These are phyloP conservation scores for Delichon dasypus DNA, from an alignment of 2,797 vertebrate species.

Conservation along the genomic window DNA sequence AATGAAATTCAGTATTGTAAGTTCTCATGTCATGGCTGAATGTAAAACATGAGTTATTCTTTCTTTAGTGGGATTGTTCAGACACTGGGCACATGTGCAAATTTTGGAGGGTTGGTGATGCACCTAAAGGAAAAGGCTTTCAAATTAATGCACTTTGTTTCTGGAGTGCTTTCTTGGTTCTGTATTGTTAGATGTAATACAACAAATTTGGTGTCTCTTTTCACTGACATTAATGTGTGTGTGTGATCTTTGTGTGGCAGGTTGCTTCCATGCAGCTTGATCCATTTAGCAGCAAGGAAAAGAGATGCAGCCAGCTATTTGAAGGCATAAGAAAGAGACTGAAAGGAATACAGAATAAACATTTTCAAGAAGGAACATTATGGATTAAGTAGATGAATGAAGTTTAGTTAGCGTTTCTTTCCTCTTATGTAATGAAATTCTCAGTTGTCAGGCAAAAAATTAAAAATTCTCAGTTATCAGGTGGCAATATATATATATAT, in stretches of 20 bases:
- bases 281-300: neutral
- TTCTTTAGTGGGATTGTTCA: neutral
- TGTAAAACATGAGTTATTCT: neutral
- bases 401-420: neutral
- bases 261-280: neutral
- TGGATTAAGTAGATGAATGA: neutral
- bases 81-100: neutral
- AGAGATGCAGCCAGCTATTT: neutral
- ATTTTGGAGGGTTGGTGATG: neutral
- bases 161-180: neutral
- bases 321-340: neutral
- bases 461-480: neutral
- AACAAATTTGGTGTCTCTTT: neutral
- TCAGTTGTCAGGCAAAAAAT: neutral
- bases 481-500: neutral
- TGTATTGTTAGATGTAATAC: neutral
- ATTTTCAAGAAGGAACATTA: neutral
- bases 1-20: neutral
- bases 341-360: neutral
- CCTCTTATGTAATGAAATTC: neutral
- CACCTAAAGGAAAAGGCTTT: neutral
- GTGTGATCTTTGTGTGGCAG: fast-evolving
- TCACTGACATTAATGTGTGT: neutral
- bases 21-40: neutral
- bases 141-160: neutral